Evolutionary conservation across 2,888 invertebrate species (phyloP), one percentile per base, ranked within the genome.

Genomic region (Mongoloraphidia duomilia): DNA sequence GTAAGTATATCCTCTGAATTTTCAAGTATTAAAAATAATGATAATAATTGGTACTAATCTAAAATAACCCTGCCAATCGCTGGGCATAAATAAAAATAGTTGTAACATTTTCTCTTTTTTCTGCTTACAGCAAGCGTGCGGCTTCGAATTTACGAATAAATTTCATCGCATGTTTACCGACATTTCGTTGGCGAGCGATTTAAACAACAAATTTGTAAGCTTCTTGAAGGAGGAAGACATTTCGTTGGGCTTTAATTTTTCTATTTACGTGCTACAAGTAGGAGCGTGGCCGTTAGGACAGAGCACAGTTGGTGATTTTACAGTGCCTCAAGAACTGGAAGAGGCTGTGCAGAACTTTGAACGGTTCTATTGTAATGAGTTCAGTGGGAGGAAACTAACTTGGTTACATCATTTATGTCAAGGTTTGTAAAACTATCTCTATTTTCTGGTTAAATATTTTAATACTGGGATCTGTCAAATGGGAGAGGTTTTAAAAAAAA

Each of bases 81-180:
- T 38, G n/a, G 9, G 8, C 13, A 12, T 38, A 38, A 34, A n/a
- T n/a, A n/a, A n/a, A n/a, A n/a, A n/a, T n/a, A n/a, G n/a, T n/a
- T n/a, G 34, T 45, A 34, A 36, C 36, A 14, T 26, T 26, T 44
- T 47, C 45, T 12, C 17, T 35, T 46, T 47, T 44, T 49, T 33
- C 14, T 47, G 36, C 41, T 59, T 58, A 36, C 56, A 68, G 64
- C 84, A 92, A 72, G 95, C 96, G 0, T 98, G 97, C 69, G 98
- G 97, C 1, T 97, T 97, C 70, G 97, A 98, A 69, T 98, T 96
- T 68, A 98, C 97, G 13, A 95, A 92, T 68, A 98, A 98, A 65
- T 72, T 98, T n/a, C 95, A 96, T 65, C 76, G 97, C 44, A 98
- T 98, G 97, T 97, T 95, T 69, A 95, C 95, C 0, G 97, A 98